Evolutionary conservation across 2,113 vertebrate genomes (phyloP), one percentile per base, ranked within the genome.

Genomic region (Brevimyrus niger): DNA sequence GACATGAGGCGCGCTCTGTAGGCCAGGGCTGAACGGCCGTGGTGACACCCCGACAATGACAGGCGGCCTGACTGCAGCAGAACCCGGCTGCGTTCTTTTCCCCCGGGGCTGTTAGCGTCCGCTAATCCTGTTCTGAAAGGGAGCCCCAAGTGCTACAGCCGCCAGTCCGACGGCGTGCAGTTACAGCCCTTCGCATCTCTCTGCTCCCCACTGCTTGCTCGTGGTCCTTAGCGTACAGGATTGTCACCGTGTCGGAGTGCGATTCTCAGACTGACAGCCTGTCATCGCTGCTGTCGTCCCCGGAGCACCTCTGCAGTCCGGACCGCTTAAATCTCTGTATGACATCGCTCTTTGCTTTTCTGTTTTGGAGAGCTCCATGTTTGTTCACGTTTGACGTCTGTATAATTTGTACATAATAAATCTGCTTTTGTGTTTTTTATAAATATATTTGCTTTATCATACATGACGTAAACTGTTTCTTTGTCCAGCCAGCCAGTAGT

Each of bases 331-430:
- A 9, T 84, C 73, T 58, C 53, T 47, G 50, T 65, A 47, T 58
- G 51, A 84, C 51, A 82, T 88, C 47, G 42, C 6, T 53, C 31
- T 38, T 48, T 88, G 44, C 21, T 82, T 83, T 87, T 13, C 31
- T 42, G 73, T 51, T 86, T 35, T 8, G 46, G 47, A 51, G 27
- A 80, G 1, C 50, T 61, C 53, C 31, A 61, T 58, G 58, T 73
- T n/a, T 94, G 93, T 92, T 94, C 89, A 69, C 27, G 27, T 69
- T 92, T 93, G 93, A 92, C 93, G 93, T 94, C 94, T 96, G 96
- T 96, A 96, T 92, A 96, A 96, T 95, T 95, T 96, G 96, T 96
- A 96, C 95, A 95, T 95, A 95, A 96, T 95, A 96, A 95, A 96
- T 93, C 95, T 94, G 94, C 95, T 96, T 96, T 96, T 96, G 95